A percentile compares a stretch with the other conserved stretches of the same genome.
Evolutionary conservation across 2,888 invertebrate species (phyloP).

Genomic region (Girardia tigrina): DNA sequence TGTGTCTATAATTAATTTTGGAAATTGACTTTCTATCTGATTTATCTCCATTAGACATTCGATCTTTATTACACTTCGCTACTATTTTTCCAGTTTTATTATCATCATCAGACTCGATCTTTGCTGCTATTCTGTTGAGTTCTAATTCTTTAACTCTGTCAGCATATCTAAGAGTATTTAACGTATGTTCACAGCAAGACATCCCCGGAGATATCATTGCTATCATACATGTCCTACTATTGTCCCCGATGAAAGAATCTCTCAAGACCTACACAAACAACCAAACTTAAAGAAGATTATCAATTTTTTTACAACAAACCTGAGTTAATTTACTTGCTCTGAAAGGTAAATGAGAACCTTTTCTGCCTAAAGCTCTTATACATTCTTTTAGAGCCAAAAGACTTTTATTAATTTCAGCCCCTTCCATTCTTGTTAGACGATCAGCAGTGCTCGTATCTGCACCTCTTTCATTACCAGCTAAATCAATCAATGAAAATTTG

Average conservation of each 20-base stretch:
- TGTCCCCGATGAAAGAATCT: constrained; percentile 94
- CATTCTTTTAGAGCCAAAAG: constrained; percentile 79
- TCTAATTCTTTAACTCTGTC: constrained; percentile 54
- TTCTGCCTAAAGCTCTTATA: constrained; percentile 65
- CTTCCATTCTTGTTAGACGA: constrained; percentile 84
- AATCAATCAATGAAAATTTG: constrained; percentile 90
- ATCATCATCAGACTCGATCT: not conserved
- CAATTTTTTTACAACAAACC: not conserved
- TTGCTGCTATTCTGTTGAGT: not conserved
- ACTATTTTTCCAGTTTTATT: not conserved
- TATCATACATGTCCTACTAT: constrained; percentile 94
- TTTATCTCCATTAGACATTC: not conserved
- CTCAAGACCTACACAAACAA: constrained; percentile 75
- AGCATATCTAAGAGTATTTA: constrained; percentile 91
- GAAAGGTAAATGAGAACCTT: constrained; percentile 89
- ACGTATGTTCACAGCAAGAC: constrained; percentile 86
- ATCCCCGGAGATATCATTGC: constrained; percentile 97
- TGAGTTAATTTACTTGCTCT: constrained; percentile 88
- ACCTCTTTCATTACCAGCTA: constrained; percentile 81
- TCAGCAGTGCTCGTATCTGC: constrained; percentile 93
- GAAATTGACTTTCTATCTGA: not conserved
- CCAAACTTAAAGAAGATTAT: not conserved
- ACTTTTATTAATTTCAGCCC: constrained; percentile 90
- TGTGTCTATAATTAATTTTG: not conserved
- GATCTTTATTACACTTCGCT: not conserved